These are phyloP conservation scores for Conus canariensis DNA, from an alignment of 2,888 invertebrate genomes.

Conservation along the genomic window DNA sequence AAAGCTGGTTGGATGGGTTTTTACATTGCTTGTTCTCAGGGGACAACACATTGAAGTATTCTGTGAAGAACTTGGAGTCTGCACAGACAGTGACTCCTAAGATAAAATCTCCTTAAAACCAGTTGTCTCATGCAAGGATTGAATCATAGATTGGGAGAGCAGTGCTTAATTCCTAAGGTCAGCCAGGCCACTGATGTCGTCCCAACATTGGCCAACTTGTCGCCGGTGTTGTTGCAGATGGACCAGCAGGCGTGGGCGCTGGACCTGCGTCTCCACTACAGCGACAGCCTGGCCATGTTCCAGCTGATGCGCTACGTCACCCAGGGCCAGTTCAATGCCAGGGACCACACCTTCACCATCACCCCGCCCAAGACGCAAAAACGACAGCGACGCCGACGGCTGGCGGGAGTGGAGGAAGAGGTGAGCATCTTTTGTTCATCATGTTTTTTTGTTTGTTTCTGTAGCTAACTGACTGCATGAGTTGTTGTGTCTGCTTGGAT, in stretches of 20 bases:
- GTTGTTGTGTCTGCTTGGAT: neutral
- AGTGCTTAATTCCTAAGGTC: too few species aligned
- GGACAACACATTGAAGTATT: too few species aligned
- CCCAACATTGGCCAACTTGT: too few species aligned
- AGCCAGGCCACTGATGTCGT: too few species aligned
- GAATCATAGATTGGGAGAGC: too few species aligned
- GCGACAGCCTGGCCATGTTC: conserved; percentile 75
- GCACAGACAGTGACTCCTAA: too few species aligned
- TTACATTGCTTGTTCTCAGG: too few species aligned
- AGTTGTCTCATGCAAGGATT: too few species aligned
- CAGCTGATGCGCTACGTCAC: conserved; percentile 75
- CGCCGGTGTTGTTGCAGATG: conserved; percentile 61
- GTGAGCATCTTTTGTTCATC: neutral
- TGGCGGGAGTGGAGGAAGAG: conserved; percentile 50
- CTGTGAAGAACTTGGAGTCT: too few species aligned
- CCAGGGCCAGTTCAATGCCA: conserved; percentile 70
- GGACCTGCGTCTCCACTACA: conserved; percentile 76
- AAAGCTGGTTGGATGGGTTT: too few species aligned
- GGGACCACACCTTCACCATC: conserved; percentile 72
- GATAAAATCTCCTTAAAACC: too few species aligned
- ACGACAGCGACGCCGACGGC: conserved; percentile 52
- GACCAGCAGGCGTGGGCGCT: conserved; percentile 77
- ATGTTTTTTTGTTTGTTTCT: neutral
- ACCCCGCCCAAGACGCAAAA: conserved; percentile 62
- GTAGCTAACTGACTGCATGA: neutral